Evolutionary conservation across 2,888 invertebrate species (phyloP).

Genomic region (Neuroscelio doddi): DNA sequence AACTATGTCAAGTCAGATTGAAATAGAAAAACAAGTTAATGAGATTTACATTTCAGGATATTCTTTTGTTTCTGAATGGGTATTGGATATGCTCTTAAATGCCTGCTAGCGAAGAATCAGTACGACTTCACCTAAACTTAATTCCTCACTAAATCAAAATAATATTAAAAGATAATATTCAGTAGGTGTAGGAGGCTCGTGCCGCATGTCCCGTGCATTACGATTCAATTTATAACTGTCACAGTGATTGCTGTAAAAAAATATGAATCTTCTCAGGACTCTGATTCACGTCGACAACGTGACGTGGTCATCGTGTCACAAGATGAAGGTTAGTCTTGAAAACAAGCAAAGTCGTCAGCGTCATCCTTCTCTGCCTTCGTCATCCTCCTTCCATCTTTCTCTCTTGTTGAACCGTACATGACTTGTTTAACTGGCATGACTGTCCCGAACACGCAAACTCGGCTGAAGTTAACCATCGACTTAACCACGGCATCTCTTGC

Average conservation of each 20-base stretch:
- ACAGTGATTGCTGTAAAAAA: constrained; percentile 42
- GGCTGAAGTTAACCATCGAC: constrained; percentile 60
- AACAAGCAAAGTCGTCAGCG: neutral
- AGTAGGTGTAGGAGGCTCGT: constrained; percentile 24
- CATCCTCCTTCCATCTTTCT: constrained; percentile 24
- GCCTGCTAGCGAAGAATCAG: too few species aligned
- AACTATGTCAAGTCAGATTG: too few species aligned
- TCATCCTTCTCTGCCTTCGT: constrained; percentile 37
- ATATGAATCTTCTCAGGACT: constrained; percentile 1
- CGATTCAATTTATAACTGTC: constrained; percentile 64
- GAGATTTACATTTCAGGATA: too few species aligned
- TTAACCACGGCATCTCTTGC: constrained; percentile 52
- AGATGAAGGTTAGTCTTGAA: constrained; percentile 15
- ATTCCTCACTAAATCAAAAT: neutral
- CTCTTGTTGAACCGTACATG: constrained; percentile 36
- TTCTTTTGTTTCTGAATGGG: too few species aligned
- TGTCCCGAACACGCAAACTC: constrained; percentile 61
- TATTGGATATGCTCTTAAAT: too few species aligned
- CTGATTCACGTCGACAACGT: constrained; percentile 19
- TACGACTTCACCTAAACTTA: too few species aligned
- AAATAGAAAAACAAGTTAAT: too few species aligned
- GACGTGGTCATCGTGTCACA: constrained; percentile 44
- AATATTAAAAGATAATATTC: neutral
- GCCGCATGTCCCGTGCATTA: constrained; percentile 52
- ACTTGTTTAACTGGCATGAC: constrained; percentile 57